These are phyloP conservation scores for Thecocarcelia acutangulata DNA, from an alignment of 2,888 invertebrate genomes.

Conservation along the genomic window DNA sequence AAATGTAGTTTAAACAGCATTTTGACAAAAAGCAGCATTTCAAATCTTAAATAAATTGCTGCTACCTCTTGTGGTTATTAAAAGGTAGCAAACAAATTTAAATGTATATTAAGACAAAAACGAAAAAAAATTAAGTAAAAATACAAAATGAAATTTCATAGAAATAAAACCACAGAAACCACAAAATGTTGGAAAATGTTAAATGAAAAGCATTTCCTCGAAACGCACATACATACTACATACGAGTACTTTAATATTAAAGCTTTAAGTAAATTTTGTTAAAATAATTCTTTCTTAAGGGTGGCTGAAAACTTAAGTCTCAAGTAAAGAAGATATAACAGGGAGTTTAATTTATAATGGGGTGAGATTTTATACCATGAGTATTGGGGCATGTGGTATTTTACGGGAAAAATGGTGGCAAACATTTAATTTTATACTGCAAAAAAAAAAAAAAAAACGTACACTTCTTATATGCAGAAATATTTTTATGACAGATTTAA, in stretches of 20 bases:
- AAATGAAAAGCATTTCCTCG: constrained; percentile 35
- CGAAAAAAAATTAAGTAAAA: constrained; percentile 64
- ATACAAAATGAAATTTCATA: constrained; percentile 47
- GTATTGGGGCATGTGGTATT: constrained; percentile 57
- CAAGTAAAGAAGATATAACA: not conserved
- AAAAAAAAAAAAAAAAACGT: constrained; percentile 23
- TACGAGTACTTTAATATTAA: constrained; percentile 50
- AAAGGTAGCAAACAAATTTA: constrained; percentile 71
- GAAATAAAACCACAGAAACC: constrained; percentile 64
- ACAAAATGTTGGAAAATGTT: constrained; percentile 53
- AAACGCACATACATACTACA: not conserved
- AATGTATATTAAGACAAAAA: constrained; percentile 70
- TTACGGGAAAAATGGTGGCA: constrained; percentile 58
- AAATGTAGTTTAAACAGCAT: not conserved
- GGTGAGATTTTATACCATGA: constrained; percentile 14
- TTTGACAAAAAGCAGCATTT: not conserved
- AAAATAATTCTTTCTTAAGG: constrained; percentile 14
- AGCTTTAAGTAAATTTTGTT: constrained; percentile 43
- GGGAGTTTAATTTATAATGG: constrained; percentile 2
- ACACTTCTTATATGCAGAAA: constrained; percentile 32
- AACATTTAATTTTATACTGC: constrained; percentile 40
- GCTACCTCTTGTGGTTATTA: not conserved
- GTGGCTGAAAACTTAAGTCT: constrained; percentile 20
- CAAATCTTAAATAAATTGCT: constrained; percentile 5
- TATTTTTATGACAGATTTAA: constrained; percentile 9